Base-by-base conservation (phyloP, 2,888 invertebrate genomes). In the Cenopis cana region DNA sequence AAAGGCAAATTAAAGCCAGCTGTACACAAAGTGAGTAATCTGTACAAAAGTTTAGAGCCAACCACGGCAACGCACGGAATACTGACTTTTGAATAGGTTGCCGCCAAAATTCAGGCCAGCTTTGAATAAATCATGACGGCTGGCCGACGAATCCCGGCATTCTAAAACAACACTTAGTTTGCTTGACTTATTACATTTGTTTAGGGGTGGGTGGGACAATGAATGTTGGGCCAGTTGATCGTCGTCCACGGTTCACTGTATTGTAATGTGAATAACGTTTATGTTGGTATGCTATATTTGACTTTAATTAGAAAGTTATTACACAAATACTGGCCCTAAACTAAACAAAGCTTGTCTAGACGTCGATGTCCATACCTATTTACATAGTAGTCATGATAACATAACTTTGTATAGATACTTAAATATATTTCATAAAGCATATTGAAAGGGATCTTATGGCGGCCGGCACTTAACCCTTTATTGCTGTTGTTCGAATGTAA, bases 71-170 rank as follows among this genome's bases (percentile, higher is more conserved):
- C 36, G 17, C 29, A 52, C 54, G 24, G 41, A 38, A 18, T 29
- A 24, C 59, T 66, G 65, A 59, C 70, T 70, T 70, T 55, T 66
- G 60, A 70, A 70, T 66, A 36, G 60, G 68, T n/a, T 46, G 68
- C 24, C 65, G 24, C 59, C 59, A 33, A 69, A 69, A 71, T 71
- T 71, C 71, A 66, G 71, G 50, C 36, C 10, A 49, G 61, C 49
- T 66, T 66, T 71, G 71, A 71, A 71, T 71, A 71, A 71, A 71
- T 67, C 71, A 71, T 71, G 71, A 67, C 67, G 41, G 65, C 41
- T 57, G 61, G 29, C 49, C 67, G 67, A 50, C 61, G 61, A 71
- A 56, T 67, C 61, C 17, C 52, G 56, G 55, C 66, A 62, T 69
- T 61, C 56, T 61, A 50, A 60, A 67, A 61, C 66, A 70, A 52